Evolutionary conservation across 2,113 vertebrate genomes (phyloP), one percentile per base, ranked within the genome.

Genomic region (Pao palembangensis): DNA sequence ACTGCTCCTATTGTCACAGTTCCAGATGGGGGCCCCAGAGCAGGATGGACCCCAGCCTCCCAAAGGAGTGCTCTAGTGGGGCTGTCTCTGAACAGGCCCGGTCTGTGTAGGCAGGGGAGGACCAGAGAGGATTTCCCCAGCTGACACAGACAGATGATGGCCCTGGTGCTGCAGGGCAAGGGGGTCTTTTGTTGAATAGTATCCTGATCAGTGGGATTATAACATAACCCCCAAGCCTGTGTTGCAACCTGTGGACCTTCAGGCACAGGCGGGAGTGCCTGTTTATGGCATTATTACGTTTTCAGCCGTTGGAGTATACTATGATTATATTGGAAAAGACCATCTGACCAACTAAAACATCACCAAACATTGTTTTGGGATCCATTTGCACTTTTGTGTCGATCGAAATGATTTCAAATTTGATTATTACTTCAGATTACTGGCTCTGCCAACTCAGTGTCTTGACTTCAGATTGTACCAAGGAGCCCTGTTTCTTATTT

Each of bases 21-120:
- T 77, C 75, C 77, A 78, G 71, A 85, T 71, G 56, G 58, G 76
- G 76, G 79, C 73, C 80, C 43, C 77, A 64, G 59, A 61, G 74
- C 83, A 80, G 78, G 84, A 88, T 81, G 72, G 78, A 69, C 80
- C 71, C 54, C 83, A 64, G 81, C 50, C 74, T 90, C 87, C 82
- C 82, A 70, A 16, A 82, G 83, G 87, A 86, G 52, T 68, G 28
- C 64, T 80, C 61, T 70, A 48, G 67, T 61, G 62, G 60, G 56
- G 19, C 50, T 55, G 60, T 67, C 68, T 84, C 60, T 68, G 63
- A 60, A 60, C 58, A 15, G 71, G 66, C 57, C 77, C 67, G 60
- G 71, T 55, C 70, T 64, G 52, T 63, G 57, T 70, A 75, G 71
- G 82, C 69, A 64, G 54, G 73, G 72, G 71, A 81, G 55, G 52